Evolutionary conservation across 1,140 invertebrate genomes (phyloP).

Genomic region (Papilio xuthus): DNA sequence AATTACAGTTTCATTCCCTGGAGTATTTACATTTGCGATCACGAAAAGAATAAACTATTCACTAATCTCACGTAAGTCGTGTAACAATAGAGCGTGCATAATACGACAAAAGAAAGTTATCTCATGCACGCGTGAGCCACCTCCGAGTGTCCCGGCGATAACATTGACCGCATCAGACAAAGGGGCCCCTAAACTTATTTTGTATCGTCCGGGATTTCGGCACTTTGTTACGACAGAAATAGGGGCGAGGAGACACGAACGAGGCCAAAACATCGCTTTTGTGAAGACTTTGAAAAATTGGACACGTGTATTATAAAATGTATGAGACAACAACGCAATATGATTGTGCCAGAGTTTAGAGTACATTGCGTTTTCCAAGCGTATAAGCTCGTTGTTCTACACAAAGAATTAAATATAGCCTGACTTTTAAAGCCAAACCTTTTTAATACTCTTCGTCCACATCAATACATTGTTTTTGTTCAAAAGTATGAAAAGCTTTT

Average conservation of each 20-base stretch:
- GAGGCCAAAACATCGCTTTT: slow-evolving; percentile 25
- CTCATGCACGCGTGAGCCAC: slow-evolving; percentile 57
- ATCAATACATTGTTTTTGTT: not conserved
- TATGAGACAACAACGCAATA: slow-evolving; percentile 12
- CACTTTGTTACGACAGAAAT: slow-evolving; percentile 62
- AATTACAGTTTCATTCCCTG: not conserved
- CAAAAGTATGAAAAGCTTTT: not conserved
- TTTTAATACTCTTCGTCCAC: not conserved
- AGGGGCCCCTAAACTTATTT: slow-evolving; percentile 73
- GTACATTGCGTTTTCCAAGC: slow-evolving; percentile 24
- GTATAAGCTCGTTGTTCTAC: not conserved
- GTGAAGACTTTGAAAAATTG: slow-evolving; percentile 39
- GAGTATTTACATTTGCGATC: slow-evolving; percentile 53
- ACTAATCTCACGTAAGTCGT: slow-evolving; percentile 63
- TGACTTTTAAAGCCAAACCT: not conserved
- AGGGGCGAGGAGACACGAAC: slow-evolving; percentile 38
- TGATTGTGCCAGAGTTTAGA: not conserved
- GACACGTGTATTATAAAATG: slow-evolving; percentile 38
- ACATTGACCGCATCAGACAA: slow-evolving; percentile 73
- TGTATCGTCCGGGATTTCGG: slow-evolving; percentile 64
- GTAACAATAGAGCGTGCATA: slow-evolving; percentile 67
- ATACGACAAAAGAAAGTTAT: slow-evolving; percentile 61
- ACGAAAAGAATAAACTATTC: slow-evolving; percentile 71
- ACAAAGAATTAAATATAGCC: slow-evolving; percentile 20
- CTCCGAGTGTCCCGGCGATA: slow-evolving; percentile 64